A percentile compares a stretch with the other conserved stretches of the same genome.
Conservation (phyloP, 2,113 vertebrate species). For the Solenodon paradoxus region DNA sequence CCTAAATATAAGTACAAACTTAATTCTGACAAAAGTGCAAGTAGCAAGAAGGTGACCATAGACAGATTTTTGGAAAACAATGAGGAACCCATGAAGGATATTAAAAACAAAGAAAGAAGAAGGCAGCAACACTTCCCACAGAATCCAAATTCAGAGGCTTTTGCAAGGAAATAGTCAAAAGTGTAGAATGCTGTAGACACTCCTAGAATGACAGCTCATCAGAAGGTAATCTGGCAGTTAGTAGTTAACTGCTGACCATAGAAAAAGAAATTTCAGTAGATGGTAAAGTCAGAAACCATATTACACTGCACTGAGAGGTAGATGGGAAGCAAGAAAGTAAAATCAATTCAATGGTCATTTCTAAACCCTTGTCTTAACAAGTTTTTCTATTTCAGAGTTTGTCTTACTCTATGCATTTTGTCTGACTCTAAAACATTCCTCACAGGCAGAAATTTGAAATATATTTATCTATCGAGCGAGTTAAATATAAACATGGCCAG, state of each 20-base stretch:
- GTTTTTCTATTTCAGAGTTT: conserved; percentile 26
- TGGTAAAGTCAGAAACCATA: neutral
- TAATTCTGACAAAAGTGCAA: neutral
- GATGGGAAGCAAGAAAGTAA: neutral
- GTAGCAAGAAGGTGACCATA: neutral
- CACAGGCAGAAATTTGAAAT: neutral
- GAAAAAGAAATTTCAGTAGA: neutral
- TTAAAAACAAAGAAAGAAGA: neutral
- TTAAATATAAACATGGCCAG: neutral
- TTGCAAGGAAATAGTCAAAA: neutral
- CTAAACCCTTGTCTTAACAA: neutral
- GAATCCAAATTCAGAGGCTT: neutral
- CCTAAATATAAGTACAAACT: neutral
- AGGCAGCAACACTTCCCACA: neutral
- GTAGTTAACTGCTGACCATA: neutral
- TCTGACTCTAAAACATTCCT: neutral
- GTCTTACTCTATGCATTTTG: neutral
- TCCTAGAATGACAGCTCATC: neutral
- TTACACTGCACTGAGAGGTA: neutral
- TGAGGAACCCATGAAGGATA: too few relatives aligned
- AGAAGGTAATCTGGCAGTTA: neutral
- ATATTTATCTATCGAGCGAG: neutral
- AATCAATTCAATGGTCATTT: neutral
- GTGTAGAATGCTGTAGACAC: neutral
- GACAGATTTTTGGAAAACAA: neutral